Percentiles rank a stretch among this genome's conserved stretches.
Evolutionary conservation across 1,140 invertebrate species (phyloP).

Genomic region (Gryllus bimaculatus): DNA sequence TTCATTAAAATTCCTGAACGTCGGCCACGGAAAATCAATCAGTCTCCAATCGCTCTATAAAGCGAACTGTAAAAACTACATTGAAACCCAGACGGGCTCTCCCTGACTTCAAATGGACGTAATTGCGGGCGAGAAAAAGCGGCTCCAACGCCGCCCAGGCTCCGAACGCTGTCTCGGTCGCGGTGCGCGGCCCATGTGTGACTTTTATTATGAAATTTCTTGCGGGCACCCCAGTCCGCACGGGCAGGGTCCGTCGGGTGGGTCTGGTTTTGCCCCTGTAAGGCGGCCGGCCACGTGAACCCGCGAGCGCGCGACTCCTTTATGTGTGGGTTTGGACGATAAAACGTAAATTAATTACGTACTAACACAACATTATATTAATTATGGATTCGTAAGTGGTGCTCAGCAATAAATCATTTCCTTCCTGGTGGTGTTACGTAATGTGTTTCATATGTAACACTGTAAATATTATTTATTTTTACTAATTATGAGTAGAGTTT

Average conservation of each 20-base stretch:
- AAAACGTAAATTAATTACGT: background rate
- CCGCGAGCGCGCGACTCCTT: background rate
- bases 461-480: too few species aligned
- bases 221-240: background rate
- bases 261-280: background rate
- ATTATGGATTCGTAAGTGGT: background rate
- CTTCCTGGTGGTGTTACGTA: background rate
- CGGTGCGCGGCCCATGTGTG: background rate
- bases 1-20: conserved; percentile 5
- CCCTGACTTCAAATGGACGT: background rate
- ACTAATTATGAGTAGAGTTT: too few species aligned
- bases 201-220: conserved; percentile 2
- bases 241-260: background rate
- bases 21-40: background rate
- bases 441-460: background rate
- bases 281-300: background rate
- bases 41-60: background rate
- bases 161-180: background rate
- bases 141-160: background rate
- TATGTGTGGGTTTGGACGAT: background rate
- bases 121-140: background rate
- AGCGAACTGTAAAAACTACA: background rate
- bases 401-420: background rate
- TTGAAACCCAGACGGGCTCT: background rate
- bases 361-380: background rate